Evolutionary conservation across 2,888 invertebrate genomes (phyloP), one percentile per base, ranked within the genome.

Genomic region (Calliscelio sp.): DNA sequence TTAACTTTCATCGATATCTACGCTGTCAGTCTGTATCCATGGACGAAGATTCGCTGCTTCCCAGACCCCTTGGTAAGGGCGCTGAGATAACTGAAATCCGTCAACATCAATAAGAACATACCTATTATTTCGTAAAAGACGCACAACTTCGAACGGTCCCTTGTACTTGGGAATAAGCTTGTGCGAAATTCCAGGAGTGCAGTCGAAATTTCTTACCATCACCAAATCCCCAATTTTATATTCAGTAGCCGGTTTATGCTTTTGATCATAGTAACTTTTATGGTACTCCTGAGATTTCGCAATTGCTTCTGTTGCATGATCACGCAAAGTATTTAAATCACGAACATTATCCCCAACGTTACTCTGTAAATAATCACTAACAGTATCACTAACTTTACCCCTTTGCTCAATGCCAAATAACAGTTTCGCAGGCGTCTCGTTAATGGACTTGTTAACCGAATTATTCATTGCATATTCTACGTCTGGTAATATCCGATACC

Each of bases 371-470:
- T 55, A 28, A 1, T 55, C 55, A 22, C 55, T 16, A 7, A 28
- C 28, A 25, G 74, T 28, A 75, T 90, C 89, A 22, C 81, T 20
- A 14, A 86, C 44, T 16, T 85, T 63, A 16, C 88, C 89, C 51
- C 83, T 84, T 51, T 92, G 90, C 49, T 86, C 53, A 6, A 88
- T 66, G 3, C 90, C 55, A 66, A 90, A 90, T 35, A 91, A 68
- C 22, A 90, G 66, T 41, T 74, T 87, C 55, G 88, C 85, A 2
- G 90, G 88, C 0, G 90, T 84, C 38, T 18, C 87, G 87, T 66
- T 84, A 0, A 46, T 79, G 1, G 82, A 74, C 53, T 87, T 86
- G 46, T 81, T 81, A 3, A 87, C 51, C 0, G 84, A 46, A 44
- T 84, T 86, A 28, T 87, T 87, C 11, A 87, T 59, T 0, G 85